These are phyloP conservation scores for Clepsis dumicolana DNA, from an alignment of 2,888 invertebrate genomes.

Conservation along the genomic window DNA sequence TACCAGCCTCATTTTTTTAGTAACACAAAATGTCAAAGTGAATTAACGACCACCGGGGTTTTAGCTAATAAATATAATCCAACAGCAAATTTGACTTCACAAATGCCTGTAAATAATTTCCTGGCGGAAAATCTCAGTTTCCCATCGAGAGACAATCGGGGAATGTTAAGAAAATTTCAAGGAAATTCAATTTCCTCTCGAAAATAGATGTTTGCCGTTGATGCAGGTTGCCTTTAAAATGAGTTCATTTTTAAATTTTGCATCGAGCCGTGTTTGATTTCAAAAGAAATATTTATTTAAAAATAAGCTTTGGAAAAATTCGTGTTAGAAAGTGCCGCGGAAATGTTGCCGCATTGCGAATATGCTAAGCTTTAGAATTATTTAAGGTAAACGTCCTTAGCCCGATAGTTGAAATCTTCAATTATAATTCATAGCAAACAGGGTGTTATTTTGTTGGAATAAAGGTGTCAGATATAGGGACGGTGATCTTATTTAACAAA, in stretches of 20 bases:
- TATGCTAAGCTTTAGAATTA: too few species aligned
- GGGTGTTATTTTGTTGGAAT: too few species aligned
- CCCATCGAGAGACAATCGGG: constrained; percentile 40
- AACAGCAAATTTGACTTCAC: constrained; percentile 28
- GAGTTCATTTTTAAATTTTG: constrained; percentile 35
- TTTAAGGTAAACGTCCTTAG: too few species aligned
- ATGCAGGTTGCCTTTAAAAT: constrained; percentile 41
- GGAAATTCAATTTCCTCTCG: constrained; percentile 42
- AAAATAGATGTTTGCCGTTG: constrained; percentile 41
- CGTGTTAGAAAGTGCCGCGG: not conserved
- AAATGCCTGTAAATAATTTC: constrained; percentile 42
- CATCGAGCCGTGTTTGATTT: constrained; percentile 27
- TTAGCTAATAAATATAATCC: constrained; percentile 21
- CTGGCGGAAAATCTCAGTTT: constrained; percentile 32
- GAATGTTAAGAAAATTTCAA: constrained; percentile 42
- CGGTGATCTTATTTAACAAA: not conserved
- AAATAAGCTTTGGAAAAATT: too few species aligned
- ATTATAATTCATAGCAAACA: too few species aligned
- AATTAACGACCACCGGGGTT: constrained; percentile 21
- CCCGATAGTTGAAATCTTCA: too few species aligned
- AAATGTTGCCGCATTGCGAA: not conserved
- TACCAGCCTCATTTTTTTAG: not conserved
- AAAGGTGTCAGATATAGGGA: too few species aligned
- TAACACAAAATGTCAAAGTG: constrained; percentile 24
- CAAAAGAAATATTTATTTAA: constrained; percentile 16